Base-by-base conservation (phyloP, 2,113 vertebrate genomes). In the Sialia sialis region DNA sequence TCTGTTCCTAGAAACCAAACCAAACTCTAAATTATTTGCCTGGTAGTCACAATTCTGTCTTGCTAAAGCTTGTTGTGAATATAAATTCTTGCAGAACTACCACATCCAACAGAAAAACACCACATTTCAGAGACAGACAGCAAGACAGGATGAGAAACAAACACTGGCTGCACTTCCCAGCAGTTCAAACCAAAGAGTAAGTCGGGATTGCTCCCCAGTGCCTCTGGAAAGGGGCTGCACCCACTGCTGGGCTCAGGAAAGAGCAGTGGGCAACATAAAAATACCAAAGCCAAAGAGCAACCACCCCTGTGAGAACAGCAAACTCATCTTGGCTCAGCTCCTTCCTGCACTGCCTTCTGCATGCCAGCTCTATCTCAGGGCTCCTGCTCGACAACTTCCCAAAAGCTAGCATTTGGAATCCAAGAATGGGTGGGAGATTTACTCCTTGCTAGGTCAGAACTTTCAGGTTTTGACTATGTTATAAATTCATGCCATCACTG, bases 1-100 rank as follows among this genome's bases (percentile, higher is more conserved):
- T 83, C 80, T 72, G 62, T 64, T 88, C 74, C 92, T 87, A 75
- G 89, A 94, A 93, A 86, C 75, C 68, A 94, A 77, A 55, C 85
- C 8, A 3, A 90, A 90, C 74, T 85, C 70, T 29, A 75, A 92
- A 89, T 56, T 11, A 74, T 96, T 84, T 90, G 72, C 69, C 70
- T 69, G 54, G 62, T 52, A 79, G 83, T 36, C 38, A 4, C 74
- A 90, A 90, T 70, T 86, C 78, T 74, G 59, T 85, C 89, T 39
- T 11, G 26, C 83, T 87, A 72, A 83, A 93, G 52, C 39, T 85
- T 46, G 54, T 44, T 39, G 48, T 0, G 0, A 62, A 79, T 54
- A 84, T 39, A 69, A 84, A 88, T 80, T 90, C 84, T 54, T 86
- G 56, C 27, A 32, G 74, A 84, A 43, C 64, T 38, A 62, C 36